A percentile compares a stretch with the other conserved stretches of the same genome.
phyloP scores from a whole-genome alignment of 2,113 vertebrate genomes.

The Anarhynchus alexandrinus region DNA sequence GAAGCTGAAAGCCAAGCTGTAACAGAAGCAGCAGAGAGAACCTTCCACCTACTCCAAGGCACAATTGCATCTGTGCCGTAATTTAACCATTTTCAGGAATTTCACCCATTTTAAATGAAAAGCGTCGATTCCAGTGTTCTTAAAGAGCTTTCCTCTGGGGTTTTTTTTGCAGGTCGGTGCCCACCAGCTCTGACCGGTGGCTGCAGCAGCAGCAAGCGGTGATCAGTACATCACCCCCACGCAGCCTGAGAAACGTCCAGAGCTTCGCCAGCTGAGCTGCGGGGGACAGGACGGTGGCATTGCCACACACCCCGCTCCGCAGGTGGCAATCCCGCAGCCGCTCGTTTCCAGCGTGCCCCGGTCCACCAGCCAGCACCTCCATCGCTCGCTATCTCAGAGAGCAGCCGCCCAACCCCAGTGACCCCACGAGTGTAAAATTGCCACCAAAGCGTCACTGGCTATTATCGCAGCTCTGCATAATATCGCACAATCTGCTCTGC shows the following conservation, averaged over 20 bases:
- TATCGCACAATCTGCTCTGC: no score
- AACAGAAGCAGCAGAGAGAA: not conserved
- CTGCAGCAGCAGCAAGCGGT: not conserved
- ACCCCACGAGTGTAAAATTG: not conserved
- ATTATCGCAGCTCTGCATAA: no score
- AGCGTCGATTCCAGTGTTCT: not conserved
- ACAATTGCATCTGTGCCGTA: not conserved
- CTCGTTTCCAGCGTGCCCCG: not conserved
- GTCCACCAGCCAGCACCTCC: not conserved
- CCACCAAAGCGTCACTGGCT: not conserved
- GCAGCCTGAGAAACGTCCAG: accelerated
- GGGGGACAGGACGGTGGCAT: accelerated
- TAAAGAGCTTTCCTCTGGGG: not conserved
- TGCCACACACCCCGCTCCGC: accelerated
- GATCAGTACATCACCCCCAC: not conserved
- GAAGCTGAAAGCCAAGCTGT: not conserved
- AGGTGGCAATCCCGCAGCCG: no score
- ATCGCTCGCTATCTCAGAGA: accelerated
- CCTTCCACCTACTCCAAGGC: not conserved
- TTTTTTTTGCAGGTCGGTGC: not conserved
- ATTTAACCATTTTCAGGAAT: constrained; percentile 11
- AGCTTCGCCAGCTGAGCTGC: not conserved
- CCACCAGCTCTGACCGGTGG: not conserved
- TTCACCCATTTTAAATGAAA: not conserved
- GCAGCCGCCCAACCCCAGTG: not conserved